Conservation (phyloP, 1,140 invertebrate species). For the Hycleus phaleratus region DNA sequence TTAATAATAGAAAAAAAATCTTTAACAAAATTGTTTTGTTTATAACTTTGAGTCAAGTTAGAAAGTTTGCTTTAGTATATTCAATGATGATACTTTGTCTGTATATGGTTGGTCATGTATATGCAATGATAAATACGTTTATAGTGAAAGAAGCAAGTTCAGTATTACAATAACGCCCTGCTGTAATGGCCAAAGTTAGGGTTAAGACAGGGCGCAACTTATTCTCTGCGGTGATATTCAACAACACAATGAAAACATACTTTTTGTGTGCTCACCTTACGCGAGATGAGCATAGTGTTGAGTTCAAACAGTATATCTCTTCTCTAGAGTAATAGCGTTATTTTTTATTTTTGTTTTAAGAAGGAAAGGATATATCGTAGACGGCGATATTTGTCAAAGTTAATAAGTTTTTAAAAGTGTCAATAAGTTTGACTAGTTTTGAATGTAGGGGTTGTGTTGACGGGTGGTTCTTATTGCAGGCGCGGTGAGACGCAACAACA, state of each 20-base stretch:
- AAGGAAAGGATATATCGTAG: no score
- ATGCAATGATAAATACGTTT: constrained; percentile 27
- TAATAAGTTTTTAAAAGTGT: no score
- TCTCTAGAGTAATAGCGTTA: constrained; percentile 21
- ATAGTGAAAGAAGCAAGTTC: constrained; percentile 31
- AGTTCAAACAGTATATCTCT: constrained; percentile 28
- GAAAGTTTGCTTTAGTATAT: neutral
- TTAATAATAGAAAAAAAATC: neutral
- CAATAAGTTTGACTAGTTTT: neutral
- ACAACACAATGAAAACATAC: constrained; percentile 28
- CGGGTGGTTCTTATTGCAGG: constrained; percentile 32
- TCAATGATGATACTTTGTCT: neutral
- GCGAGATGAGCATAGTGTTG: constrained; percentile 14
- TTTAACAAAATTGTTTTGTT: neutral
- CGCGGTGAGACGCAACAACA: constrained; percentile 28
- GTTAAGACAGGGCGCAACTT: constrained; percentile 29
- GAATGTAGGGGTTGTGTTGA: neutral
- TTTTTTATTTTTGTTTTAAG: no score
- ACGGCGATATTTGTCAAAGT: no score
- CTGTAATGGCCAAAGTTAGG: constrained; percentile 35
- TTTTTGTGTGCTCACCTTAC: constrained; percentile 29
- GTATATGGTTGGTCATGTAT: constrained; percentile 19
- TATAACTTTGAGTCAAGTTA: neutral
- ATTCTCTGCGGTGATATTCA: constrained; percentile 32
- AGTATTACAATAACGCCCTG: constrained; percentile 32